Percentiles rank a stretch among this genome's conserved stretches.
phyloP scores from a whole-genome alignment of 2,888 invertebrate species.

The Stramonita haemastoma region DNA sequence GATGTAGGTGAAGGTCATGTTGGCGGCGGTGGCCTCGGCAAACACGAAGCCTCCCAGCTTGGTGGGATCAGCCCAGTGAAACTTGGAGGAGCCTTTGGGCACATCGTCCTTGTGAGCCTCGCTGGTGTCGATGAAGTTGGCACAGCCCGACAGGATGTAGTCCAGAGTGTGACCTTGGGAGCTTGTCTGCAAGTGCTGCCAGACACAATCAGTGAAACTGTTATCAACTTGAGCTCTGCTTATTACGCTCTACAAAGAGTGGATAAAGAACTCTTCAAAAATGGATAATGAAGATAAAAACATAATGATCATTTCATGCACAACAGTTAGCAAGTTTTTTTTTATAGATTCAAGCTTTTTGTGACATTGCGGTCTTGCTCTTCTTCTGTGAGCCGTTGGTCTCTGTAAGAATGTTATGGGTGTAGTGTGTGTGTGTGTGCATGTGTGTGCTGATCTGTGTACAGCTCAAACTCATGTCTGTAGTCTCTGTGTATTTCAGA shows the following conservation, averaged over 20 bases:
- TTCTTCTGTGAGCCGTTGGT: too few relatives aligned
- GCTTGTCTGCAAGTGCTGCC: slow-evolving; percentile 66
- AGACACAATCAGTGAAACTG: slow-evolving; percentile 35
- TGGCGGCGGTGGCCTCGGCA: slow-evolving; percentile 62
- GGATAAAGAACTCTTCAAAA: too few relatives aligned
- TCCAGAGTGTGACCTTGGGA: slow-evolving; percentile 66
- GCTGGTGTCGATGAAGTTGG: slow-evolving; percentile 76
- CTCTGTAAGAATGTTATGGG: too few relatives aligned
- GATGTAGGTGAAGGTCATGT: slow-evolving; percentile 70
- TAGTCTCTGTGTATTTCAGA: too few relatives aligned
- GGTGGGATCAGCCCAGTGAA: slow-evolving; percentile 74
- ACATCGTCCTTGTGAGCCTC: slow-evolving; percentile 68
- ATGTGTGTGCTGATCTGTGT: too few relatives aligned
- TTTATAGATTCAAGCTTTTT: too few relatives aligned
- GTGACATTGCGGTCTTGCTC: too few relatives aligned
- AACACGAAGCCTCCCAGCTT: slow-evolving; percentile 76
- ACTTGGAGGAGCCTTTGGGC: slow-evolving; percentile 67
- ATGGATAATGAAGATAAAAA: too few relatives aligned
- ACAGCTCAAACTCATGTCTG: too few relatives aligned
- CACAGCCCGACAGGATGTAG: slow-evolving; percentile 78
- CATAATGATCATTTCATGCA: too few relatives aligned
- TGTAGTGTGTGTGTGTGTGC: too few relatives aligned
- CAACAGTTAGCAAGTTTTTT: too few relatives aligned
- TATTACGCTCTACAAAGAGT: not conserved
- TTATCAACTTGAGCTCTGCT: not conserved